These are phyloP conservation scores for Sebastes minor DNA, from an alignment of 2,797 vertebrate species.

Conservation along the genomic window DNA sequence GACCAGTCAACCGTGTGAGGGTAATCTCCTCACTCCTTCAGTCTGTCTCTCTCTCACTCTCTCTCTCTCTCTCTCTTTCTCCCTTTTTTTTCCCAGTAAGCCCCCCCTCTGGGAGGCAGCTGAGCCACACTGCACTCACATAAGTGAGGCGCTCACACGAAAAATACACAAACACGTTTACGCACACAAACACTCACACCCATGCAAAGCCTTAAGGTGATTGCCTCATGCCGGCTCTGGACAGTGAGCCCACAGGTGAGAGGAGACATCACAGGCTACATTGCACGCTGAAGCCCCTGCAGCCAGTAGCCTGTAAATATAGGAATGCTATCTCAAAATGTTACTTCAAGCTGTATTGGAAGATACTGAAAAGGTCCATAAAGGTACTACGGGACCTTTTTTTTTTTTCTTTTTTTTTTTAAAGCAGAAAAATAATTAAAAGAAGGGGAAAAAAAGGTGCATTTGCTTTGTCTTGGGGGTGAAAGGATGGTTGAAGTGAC, in stretches of 20 bases:
- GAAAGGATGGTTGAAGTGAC: neutral
- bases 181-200: slow-evolving; percentile 39
- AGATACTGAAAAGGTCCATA: slow-evolving; percentile 12
- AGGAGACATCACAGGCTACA: slow-evolving; percentile 55
- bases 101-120: slow-evolving; percentile 64
- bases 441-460: neutral
- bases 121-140: slow-evolving; percentile 59
- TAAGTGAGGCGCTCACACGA: slow-evolving; percentile 45
- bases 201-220: slow-evolving; percentile 66
- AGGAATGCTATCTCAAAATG: slow-evolving; percentile 24
- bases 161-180: slow-evolving; percentile 52
- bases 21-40: slow-evolving; percentile 84
- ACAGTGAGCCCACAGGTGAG: slow-evolving; percentile 66
- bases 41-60: slow-evolving; percentile 56
- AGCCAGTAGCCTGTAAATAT: slow-evolving; percentile 58
- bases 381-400: neutral
- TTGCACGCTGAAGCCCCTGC: slow-evolving; percentile 54
- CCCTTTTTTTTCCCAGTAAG: slow-evolving; percentile 58
- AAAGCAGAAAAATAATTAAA: neutral
- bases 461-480: neutral
- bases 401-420: neutral
- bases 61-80: slow-evolving; percentile 36
- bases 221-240: slow-evolving; percentile 60
- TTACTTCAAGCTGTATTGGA: neutral
- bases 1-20: slow-evolving; percentile 84